Evolutionary conservation across 2,888 invertebrate genomes (phyloP).

Genomic region (Caenorhabditis virilis): DNA sequence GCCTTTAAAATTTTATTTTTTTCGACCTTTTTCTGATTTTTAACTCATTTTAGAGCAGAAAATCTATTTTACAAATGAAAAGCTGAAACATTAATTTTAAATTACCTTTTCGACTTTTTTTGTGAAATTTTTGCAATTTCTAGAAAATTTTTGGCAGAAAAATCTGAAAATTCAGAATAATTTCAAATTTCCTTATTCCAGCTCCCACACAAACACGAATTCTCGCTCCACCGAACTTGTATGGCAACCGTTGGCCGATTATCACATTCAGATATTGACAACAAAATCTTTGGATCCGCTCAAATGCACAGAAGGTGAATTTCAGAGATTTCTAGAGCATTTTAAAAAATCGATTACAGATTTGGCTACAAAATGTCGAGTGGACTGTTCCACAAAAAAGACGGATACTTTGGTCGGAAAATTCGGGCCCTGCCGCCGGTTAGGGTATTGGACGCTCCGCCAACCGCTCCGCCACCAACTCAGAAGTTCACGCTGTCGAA

Average conservation of each 20-base stretch:
- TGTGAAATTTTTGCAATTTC: not conserved
- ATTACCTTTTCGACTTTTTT: not conserved
- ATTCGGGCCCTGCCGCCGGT: slow-evolving; percentile 65
- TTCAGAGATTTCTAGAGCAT: not conserved
- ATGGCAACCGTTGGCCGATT: slow-evolving; percentile 67
- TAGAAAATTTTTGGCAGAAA: not conserved
- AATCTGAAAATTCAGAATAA: not conserved
- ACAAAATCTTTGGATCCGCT: slow-evolving; percentile 63
- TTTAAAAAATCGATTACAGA: slow-evolving; percentile 15
- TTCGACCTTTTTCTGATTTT: not conserved
- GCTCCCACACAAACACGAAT: slow-evolving; percentile 66
- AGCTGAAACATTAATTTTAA: not conserved
- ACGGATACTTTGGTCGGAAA: slow-evolving; percentile 66
- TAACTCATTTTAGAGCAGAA: not conserved
- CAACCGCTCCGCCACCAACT: slow-evolving; percentile 45
- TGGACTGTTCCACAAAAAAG: slow-evolving; percentile 65
- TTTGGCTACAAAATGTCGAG: slow-evolving; percentile 67
- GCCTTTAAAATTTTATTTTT: not conserved
- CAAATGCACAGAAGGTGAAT: slow-evolving; percentile 64
- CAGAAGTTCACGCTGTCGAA: slow-evolving; percentile 60
- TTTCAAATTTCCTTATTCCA: no score
- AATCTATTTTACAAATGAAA: not conserved
- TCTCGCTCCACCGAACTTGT: slow-evolving; percentile 62
- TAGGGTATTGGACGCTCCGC: slow-evolving; percentile 56
- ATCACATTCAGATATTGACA: slow-evolving; percentile 62